These are phyloP conservation scores for Heliconius himera DNA, from an alignment of 1,140 invertebrate species.

Conservation along the genomic window DNA sequence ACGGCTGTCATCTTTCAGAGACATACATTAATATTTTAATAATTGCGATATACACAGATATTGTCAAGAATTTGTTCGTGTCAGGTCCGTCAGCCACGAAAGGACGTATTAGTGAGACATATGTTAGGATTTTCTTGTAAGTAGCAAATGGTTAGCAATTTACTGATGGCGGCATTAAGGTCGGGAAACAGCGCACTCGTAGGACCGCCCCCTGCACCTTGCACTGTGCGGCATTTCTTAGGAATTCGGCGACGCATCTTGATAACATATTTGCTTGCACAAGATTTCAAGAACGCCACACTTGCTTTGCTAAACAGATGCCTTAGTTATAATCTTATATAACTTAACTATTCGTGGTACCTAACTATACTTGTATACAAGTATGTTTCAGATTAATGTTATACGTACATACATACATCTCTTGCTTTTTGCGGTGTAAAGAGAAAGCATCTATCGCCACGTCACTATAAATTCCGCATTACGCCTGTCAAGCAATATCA, in stretches of 20 bases:
- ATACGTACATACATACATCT: too few species aligned
- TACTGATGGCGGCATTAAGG: constrained; percentile 78
- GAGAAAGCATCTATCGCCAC: too few species aligned
- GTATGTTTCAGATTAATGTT: too few species aligned
- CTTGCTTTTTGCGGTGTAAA: too few species aligned
- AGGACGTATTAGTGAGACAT: constrained; percentile 56
- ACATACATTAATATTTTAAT: not conserved
- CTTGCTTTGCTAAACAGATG: constrained; percentile 4
- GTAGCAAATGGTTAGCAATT: constrained; percentile 75
- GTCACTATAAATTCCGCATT: too few species aligned
- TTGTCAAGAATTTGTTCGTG: constrained; percentile 3
- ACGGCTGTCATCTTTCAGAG: too few species aligned
- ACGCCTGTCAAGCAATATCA: too few species aligned
- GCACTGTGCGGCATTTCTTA: constrained; percentile 62
- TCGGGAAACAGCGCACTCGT: constrained; percentile 67
- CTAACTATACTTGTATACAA: not conserved
- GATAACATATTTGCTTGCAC: constrained; percentile 49
- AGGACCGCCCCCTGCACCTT: constrained; percentile 38
- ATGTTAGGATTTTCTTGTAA: constrained; percentile 71
- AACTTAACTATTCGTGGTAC: not conserved
- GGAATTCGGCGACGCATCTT: constrained; percentile 74
- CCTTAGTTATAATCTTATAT: constrained; percentile 1
- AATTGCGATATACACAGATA: not conserved
- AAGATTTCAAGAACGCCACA: constrained; percentile 9
- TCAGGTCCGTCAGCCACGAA: constrained; percentile 45